Conservation (phyloP, 2,797 vertebrate genomes). For the Rhinatrema bivittatum region DNA sequence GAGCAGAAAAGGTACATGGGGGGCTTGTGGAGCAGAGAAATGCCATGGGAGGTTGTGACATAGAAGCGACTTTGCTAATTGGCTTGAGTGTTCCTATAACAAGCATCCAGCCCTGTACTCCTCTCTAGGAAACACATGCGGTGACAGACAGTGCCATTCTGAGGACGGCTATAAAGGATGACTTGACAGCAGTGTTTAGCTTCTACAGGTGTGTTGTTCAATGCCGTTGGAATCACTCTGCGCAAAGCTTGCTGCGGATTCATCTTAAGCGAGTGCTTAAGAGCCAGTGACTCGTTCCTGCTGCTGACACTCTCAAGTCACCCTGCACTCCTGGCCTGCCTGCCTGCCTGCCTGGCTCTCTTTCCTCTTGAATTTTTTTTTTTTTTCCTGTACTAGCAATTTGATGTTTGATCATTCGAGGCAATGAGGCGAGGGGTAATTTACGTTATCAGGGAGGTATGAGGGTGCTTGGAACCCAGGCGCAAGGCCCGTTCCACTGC, state of each 20-base stretch:
- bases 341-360: conserved; percentile 41
- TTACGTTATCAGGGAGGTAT: conserved; percentile 86
- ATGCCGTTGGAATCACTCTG: conserved; percentile 27
- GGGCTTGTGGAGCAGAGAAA: not conserved
- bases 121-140: not conserved
- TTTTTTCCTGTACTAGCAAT: conserved; percentile 64
- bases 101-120: too few species aligned
- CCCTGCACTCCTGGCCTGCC: conserved; percentile 71
- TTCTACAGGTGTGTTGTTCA: conserved; percentile 36
- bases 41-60: not conserved
- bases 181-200: conserved; percentile 43
- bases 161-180: conserved; percentile 19
- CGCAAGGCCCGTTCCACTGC: conserved; percentile 88
- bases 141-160: not conserved
- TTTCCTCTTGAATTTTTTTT: conserved; percentile 15
- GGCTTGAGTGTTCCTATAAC: not conserved
- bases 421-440: conserved; percentile 94
- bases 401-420: conserved; percentile 96
- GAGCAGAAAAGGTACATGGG: not conserved
- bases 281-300: conserved; percentile 69
- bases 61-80: not conserved
- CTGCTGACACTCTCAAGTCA: conserved; percentile 77
- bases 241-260: conserved; percentile 29
- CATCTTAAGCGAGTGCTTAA: conserved; percentile 57
- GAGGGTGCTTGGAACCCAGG: conserved; percentile 91